These are phyloP conservation scores for Noctua comes DNA, from an alignment of 2,888 invertebrate species.

Conservation along the genomic window DNA sequence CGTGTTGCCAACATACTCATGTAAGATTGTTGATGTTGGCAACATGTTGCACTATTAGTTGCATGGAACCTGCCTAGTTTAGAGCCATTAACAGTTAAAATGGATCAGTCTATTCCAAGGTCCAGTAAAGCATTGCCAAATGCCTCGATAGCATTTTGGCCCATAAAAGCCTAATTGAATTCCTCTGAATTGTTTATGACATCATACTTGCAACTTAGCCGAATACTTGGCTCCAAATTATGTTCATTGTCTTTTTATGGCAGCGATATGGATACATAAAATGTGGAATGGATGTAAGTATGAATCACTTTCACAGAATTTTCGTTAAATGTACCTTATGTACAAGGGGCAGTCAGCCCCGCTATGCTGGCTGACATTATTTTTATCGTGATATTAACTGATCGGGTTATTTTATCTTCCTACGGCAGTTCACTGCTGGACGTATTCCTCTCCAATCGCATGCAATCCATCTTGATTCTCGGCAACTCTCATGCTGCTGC, in stretches of 20 bases:
- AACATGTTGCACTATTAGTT: constrained; percentile 3
- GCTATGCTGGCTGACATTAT: background rate
- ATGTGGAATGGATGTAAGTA: background rate
- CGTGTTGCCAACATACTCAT: background rate
- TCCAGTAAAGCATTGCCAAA: background rate
- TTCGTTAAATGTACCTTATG: background rate
- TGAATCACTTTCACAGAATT: background rate
- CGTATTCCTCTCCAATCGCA: background rate
- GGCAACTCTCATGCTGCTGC: background rate
- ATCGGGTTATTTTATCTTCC: background rate
- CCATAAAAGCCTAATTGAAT: background rate
- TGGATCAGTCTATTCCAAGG: background rate
- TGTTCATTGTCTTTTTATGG: constrained; percentile 22
- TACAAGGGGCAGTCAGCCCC: background rate
- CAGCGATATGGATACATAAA: background rate
- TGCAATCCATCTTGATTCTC: background rate
- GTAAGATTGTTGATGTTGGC: constrained; percentile 21
- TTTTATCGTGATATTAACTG: background rate
- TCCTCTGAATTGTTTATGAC: constrained; percentile 2
- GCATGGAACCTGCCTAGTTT: background rate
- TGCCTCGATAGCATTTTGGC: background rate
- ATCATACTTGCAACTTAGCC: background rate
- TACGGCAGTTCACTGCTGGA: background rate
- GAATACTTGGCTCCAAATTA: constrained; percentile 4
- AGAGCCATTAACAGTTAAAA: background rate